phyloP scores from a whole-genome alignment of 2,113 vertebrate species.

The Rhegmatorhina hoffmannsi region DNA sequence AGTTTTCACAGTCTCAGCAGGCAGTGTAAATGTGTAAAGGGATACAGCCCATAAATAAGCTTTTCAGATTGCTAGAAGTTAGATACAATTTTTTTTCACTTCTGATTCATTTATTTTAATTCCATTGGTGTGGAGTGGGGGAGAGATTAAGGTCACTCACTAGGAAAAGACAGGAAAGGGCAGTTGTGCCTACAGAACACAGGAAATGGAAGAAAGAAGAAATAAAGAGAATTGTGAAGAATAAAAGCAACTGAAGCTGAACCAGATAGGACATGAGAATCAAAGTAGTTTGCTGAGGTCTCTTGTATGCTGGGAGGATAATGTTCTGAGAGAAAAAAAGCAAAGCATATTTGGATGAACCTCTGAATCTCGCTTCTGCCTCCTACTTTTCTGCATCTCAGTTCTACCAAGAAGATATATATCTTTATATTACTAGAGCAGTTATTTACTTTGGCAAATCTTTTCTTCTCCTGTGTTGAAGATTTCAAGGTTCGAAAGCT shows the following conservation, averaged over 20 bases:
- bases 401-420: not conserved
- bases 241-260: not conserved
- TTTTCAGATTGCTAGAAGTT: not conserved
- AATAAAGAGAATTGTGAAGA: not conserved
- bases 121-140: not conserved
- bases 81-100: not conserved
- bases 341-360: not conserved
- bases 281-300: not conserved
- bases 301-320: not conserved
- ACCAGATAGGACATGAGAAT: not conserved
- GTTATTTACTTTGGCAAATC: not conserved
- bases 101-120: not conserved
- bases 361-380: not conserved
- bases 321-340: not conserved
- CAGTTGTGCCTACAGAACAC: not conserved
- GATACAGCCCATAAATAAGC: not conserved
- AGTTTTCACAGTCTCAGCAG: not conserved
- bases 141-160: not conserved
- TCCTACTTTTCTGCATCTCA: not conserved
- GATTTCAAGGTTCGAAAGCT: not conserved
- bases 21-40: not conserved
- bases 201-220: not conserved
- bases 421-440: not conserved
- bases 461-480: not conserved
- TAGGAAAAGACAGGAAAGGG: not conserved